A percentile compares a stretch with the other conserved stretches of the same genome.
These are phyloP conservation scores for Opisthocomus hoazin DNA, from an alignment of 2,113 vertebrate genomes.

Conservation along the genomic window DNA sequence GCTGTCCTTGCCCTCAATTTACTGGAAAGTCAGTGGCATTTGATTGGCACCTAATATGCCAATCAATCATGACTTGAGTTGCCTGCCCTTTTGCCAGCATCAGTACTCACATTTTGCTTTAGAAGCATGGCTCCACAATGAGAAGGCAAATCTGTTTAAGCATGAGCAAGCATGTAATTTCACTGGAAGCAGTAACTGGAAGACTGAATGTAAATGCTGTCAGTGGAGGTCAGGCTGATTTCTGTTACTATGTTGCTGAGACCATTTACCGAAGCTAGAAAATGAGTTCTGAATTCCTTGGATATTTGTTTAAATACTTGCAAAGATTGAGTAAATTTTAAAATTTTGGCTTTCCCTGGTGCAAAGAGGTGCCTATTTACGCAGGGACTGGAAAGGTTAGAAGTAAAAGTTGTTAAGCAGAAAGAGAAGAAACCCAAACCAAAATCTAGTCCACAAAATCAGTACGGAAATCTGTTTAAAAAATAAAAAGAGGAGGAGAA, in stretches of 20 bases:
- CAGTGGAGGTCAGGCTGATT: neutral
- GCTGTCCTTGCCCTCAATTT: neutral
- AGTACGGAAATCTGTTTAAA: neutral
- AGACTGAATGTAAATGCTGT: neutral
- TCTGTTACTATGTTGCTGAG: neutral
- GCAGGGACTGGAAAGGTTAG: neutral
- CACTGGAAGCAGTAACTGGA: neutral
- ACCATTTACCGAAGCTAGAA: neutral
- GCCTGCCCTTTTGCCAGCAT: neutral
- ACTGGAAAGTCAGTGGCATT: neutral
- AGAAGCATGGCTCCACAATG: neutral
- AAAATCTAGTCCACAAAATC: neutral
- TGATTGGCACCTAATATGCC: neutral
- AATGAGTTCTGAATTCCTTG: neutral
- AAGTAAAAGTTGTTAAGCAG: neutral
- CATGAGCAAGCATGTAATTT: neutral
- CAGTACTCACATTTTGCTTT: accelerated
- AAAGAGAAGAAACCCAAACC: neutral
- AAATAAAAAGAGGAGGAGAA: neutral
- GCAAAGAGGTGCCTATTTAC: neutral
- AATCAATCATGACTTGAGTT: neutral
- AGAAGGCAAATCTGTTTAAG: neutral
- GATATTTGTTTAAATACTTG: neutral
- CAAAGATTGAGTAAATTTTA: neutral
- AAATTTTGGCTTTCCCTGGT: neutral